Conservation (phyloP, 2,113 vertebrate genomes). For the Amazona guildingii region DNA sequence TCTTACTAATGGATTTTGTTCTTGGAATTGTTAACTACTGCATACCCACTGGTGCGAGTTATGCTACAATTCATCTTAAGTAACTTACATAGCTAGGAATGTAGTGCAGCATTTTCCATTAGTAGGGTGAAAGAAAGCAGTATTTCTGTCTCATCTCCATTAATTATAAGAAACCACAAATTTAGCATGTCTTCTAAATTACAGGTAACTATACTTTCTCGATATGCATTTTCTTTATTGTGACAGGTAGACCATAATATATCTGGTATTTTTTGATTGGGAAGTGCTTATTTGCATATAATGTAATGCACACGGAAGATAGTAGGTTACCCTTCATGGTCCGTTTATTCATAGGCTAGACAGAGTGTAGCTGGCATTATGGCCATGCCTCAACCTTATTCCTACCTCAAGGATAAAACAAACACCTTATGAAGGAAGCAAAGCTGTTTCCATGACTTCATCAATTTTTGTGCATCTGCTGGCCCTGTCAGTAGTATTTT, state of each 20-base stretch:
- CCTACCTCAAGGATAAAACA: background rate
- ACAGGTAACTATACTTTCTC: background rate
- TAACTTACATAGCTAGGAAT: background rate
- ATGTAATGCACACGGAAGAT: background rate
- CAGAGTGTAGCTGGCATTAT: background rate
- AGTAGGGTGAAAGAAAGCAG: background rate
- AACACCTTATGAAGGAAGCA: background rate
- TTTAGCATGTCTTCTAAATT: background rate
- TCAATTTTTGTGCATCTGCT: background rate
- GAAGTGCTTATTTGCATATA: background rate
- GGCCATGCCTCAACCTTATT: background rate
- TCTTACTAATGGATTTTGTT: background rate
- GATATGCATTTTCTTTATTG: background rate
- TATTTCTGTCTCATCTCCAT: background rate
- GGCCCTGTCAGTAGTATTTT: background rate
- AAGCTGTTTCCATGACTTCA: background rate
- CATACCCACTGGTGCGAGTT: fast-evolving
- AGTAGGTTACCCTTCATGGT: background rate
- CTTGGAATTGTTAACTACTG: background rate
- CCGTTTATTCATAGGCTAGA: background rate
- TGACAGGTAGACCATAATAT: background rate
- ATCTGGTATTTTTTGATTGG: background rate
- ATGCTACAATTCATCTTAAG: background rate
- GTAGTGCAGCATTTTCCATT: background rate
- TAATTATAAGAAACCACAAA: background rate